Evolutionary conservation across 2,113 vertebrate genomes (phyloP), one percentile per base, ranked within the genome.

Genomic region (Macrotus californicus): DNA sequence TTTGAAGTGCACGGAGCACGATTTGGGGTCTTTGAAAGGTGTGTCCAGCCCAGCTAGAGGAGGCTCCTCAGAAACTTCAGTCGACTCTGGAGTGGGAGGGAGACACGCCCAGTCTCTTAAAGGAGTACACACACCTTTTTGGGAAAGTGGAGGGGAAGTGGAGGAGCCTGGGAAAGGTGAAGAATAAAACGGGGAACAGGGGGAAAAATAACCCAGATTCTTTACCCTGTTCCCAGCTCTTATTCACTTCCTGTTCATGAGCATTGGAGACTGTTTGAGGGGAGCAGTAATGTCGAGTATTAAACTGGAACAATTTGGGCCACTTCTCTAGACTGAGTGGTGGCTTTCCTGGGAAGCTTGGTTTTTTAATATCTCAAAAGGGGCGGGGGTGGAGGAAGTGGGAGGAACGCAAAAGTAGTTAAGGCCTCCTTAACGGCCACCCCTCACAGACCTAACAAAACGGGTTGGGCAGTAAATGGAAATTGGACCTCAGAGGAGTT

Each of bases 51-150:
- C 86, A 43, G 93, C 77, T 36, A 43, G 77, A 90, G 82, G 50
- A 95, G 92, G 85, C 89, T 96, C 92, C 96, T 88, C 79, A 81
- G 97, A 97, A 97, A 97, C 97, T 97, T 96, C 90, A 41, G 95
- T 56, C 59, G 90, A 64, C 93, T 96, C 86, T 26, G 56, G 50
- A 91, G 93, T 93, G 80, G 89, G 79, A 83, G 92, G 95, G 77
- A 87, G 89, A 82, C 92, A 82, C 92, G 97, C 94, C 97, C 97
- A 91, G 88, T 97, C 97, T 86, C 97, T 97, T 97, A 97, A 97
- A 97, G 97, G 96, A 93, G 97, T 96, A 97, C 24, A 75, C 97
- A 75, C 97, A 88, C 96, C 59, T 34, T 97, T 96, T 75, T 92
- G 67, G 54, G 46, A 66, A 93, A 94, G 94, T 90, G 79, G 67